These are phyloP conservation scores for Clytia hemisphaerica DNA, from an alignment of 30 jellyfish, hydroid and myxozoan genomes.

Conservation along the genomic window DNA sequence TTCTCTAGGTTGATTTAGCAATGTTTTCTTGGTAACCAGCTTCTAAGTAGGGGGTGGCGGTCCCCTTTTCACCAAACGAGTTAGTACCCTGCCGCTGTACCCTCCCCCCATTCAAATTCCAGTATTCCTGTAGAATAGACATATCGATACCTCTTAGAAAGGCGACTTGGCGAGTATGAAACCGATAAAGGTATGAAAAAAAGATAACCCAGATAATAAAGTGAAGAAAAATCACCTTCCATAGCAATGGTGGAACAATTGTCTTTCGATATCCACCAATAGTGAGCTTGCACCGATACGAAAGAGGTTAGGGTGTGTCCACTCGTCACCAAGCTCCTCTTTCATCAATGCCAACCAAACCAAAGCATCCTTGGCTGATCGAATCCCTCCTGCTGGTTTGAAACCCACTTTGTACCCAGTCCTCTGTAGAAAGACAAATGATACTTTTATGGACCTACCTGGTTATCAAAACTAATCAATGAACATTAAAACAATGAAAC, in stretches of 20 bases:
- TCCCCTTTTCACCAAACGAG: not conserved
- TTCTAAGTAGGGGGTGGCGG: not conserved
- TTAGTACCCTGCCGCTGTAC: too few relatives aligned
- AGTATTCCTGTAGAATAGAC: too few relatives aligned
- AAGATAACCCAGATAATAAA: too few relatives aligned
- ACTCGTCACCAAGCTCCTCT: conserved; percentile 92
- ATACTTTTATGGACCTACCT: too few relatives aligned
- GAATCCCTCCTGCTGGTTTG: conserved; percentile 97
- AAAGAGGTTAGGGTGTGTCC: conserved; percentile 83
- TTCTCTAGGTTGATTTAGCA: too few relatives aligned
- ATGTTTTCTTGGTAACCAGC: too few relatives aligned
- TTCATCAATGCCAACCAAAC: conserved; percentile 93
- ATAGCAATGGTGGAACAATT: conserved; percentile 78
- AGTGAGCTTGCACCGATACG: conserved; percentile 95
- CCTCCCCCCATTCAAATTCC: not conserved
- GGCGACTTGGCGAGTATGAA: too few relatives aligned
- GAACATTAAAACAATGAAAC: too few relatives aligned
- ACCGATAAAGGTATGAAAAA: too few relatives aligned
- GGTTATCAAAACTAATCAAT: too few relatives aligned
- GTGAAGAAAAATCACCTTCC: conserved; percentile 66
- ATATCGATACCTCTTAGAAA: too few relatives aligned
- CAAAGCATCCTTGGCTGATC: conserved; percentile 90
- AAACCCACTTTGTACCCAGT: conserved; percentile 94
- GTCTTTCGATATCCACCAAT: conserved; percentile 78
- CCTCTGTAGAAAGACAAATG: conserved; percentile 33